Conservation (phyloP, 2,888 invertebrate genomes). For the Drosophila siamana region DNA sequence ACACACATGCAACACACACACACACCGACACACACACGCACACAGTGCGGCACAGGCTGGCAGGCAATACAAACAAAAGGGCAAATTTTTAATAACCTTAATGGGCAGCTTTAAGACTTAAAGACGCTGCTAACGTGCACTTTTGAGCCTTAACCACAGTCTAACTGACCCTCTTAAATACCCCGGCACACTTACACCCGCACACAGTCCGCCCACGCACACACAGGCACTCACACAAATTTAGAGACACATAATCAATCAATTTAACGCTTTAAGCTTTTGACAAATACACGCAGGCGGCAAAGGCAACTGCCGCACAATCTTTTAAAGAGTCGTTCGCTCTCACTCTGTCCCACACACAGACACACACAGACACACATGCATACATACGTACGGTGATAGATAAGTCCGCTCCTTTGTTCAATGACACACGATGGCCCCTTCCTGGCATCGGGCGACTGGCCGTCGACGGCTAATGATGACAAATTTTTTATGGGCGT, state of each 20-base stretch:
- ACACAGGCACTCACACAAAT: background rate
- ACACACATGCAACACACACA: conserved; percentile 21
- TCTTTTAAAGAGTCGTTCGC: conserved; percentile 64
- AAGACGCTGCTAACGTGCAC: conserved; percentile 31
- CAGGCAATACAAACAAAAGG: conserved; percentile 30
- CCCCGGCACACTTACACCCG: conserved; percentile 1
- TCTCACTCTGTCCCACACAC: background rate
- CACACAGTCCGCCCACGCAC: background rate
- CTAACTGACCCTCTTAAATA: conserved; percentile 30
- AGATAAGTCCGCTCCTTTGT: conserved; percentile 64
- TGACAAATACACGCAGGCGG: conserved; percentile 63
- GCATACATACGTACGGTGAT: conserved; percentile 57
- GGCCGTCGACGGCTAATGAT: conserved; percentile 66
- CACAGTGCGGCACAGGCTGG: background rate
- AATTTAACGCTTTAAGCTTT: conserved; percentile 77
- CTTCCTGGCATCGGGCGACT: conserved; percentile 19
- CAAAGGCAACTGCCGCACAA: conserved; percentile 51
- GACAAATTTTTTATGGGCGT: conserved; percentile 81
- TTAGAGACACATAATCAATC: conserved; percentile 63
- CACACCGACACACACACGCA: conserved; percentile 14
- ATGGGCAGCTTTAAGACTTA: conserved; percentile 71
- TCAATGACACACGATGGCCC: conserved; percentile 52
- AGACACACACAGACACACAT: background rate
- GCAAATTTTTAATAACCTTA: conserved; percentile 73
- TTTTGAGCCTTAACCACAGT: conserved; percentile 36